These are phyloP conservation scores for Scomber japonicus DNA, from an alignment of 2,113 vertebrate genomes.

Conservation along the genomic window DNA sequence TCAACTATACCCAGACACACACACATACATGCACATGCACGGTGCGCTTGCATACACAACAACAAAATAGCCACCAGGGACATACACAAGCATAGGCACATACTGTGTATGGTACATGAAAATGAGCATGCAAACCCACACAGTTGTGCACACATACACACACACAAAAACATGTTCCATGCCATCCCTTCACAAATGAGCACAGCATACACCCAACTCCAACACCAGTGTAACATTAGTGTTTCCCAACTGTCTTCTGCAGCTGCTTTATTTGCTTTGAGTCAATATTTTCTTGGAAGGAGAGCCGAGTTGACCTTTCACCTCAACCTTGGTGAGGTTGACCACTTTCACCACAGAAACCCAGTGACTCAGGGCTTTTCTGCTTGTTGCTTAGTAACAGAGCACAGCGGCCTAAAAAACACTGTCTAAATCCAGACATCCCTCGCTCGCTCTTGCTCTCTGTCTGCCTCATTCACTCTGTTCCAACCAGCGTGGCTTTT, in stretches of 20 bases:
- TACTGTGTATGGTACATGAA: not conserved
- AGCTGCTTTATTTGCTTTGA: slow-evolving; percentile 31
- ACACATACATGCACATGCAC: slow-evolving; percentile 16
- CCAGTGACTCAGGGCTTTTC: slow-evolving; percentile 69
- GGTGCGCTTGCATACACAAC: slow-evolving; percentile 19
- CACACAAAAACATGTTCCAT: not conserved
- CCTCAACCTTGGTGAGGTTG: slow-evolving; percentile 54
- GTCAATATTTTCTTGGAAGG: slow-evolving; percentile 57
- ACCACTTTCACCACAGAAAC: slow-evolving; percentile 48
- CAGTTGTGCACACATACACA: not conserved
- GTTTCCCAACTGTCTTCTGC: not conserved
- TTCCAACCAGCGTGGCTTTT: slow-evolving; percentile 29
- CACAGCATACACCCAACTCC: not conserved
- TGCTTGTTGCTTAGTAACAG: slow-evolving; percentile 74
- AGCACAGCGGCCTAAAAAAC: slow-evolving; percentile 43
- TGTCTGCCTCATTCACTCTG: slow-evolving; percentile 18
- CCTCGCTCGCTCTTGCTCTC: slow-evolving; percentile 16
- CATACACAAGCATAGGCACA: slow-evolving; percentile 14
- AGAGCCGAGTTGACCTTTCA: slow-evolving; percentile 50
- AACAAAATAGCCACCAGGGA: slow-evolving; percentile 33
- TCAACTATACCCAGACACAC: slow-evolving; percentile 40
- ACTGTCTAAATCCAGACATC: slow-evolving; percentile 48
- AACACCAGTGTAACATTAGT: not conserved
- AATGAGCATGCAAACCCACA: not conserved
- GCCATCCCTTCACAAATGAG: not conserved